Conservation (phyloP, 2,888 invertebrate species). For the Caenorhabditis virilis region DNA sequence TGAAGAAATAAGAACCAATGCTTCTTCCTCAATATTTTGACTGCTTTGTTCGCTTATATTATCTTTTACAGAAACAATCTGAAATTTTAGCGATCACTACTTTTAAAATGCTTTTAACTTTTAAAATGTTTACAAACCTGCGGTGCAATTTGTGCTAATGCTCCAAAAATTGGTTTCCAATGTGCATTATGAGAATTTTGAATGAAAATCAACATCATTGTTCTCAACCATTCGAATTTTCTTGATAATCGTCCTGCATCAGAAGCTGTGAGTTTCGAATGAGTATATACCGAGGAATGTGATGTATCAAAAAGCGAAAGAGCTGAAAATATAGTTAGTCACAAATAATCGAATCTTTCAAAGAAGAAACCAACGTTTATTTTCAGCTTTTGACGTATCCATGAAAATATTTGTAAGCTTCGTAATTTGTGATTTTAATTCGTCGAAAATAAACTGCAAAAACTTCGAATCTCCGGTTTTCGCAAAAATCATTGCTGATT, state of each 20-base stretch:
- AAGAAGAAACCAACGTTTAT: too few relatives aligned
- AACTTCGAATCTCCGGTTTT: conserved; percentile 6
- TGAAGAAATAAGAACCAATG: background rate
- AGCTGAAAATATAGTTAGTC: conserved; percentile 4
- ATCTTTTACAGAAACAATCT: background rate
- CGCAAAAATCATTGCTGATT: conserved; percentile 9
- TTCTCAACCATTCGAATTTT: conserved; percentile 12
- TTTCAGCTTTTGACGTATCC: too few relatives aligned
- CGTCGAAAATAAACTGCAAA: conserved; percentile 7
- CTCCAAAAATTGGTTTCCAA: conserved; percentile 7
- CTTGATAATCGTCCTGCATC: background rate
- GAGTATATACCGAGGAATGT: too few relatives aligned
- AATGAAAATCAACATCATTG: conserved; percentile 11
- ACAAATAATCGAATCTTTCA: too few relatives aligned
- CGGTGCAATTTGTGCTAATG: conserved; percentile 7
- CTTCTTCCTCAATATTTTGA: background rate
- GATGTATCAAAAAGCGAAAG: conserved; percentile 6
- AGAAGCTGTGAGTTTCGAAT: conserved; percentile 2
- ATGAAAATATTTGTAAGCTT: conserved; percentile 6
- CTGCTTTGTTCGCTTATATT: background rate
- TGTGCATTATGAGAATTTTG: conserved; percentile 8
- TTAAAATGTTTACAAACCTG: conserved; percentile 7
- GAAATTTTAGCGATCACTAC: background rate
- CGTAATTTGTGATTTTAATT: conserved; percentile 4
- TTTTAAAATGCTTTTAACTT: background rate